A percentile compares a stretch with the other conserved stretches of the same genome.
These are phyloP conservation scores for Gymnocephalus cernua DNA, from an alignment of 2,113 vertebrate genomes.

Conservation along the genomic window DNA sequence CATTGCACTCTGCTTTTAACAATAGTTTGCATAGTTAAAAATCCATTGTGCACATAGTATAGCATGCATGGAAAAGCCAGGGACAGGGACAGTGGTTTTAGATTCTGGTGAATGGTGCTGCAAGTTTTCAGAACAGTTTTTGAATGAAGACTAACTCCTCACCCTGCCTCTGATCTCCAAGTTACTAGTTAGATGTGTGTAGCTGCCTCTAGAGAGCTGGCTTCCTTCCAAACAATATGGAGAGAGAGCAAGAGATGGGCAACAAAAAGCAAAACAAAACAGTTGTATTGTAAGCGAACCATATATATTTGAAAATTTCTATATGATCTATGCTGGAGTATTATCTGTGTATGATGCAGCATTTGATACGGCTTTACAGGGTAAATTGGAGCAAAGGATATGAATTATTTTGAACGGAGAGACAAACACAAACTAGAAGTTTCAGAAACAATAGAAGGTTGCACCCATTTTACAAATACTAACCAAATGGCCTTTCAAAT, in stretches of 20 bases:
- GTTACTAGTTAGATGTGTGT: slow-evolving; percentile 18
- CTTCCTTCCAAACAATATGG: background rate
- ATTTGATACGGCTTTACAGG: slow-evolving; percentile 20
- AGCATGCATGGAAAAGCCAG: background rate
- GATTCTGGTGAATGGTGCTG: background rate
- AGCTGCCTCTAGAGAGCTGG: slow-evolving; percentile 3
- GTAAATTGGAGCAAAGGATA: slow-evolving; percentile 42
- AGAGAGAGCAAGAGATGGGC: background rate
- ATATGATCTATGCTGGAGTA: slow-evolving; percentile 13
- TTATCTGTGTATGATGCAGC: slow-evolving; percentile 18
- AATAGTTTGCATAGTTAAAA: background rate
- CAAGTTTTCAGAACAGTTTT: background rate
- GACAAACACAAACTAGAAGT: slow-evolving; percentile 48
- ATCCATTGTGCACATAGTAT: background rate
- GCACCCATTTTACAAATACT: slow-evolving; percentile 42
- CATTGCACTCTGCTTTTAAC: too few species aligned
- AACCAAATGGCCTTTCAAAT: slow-evolving; percentile 69
- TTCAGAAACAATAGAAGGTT: slow-evolving; percentile 49
- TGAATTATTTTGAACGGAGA: slow-evolving; percentile 48
- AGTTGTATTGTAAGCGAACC: background rate
- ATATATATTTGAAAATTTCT: slow-evolving; percentile 24
- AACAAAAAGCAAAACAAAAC: slow-evolving; percentile 10
- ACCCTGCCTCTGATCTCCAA: background rate
- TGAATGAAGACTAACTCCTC: background rate
- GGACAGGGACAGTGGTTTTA: background rate